Conservation (phyloP, 2,113 vertebrate species). For the Pseudopipra pipra region DNA sequence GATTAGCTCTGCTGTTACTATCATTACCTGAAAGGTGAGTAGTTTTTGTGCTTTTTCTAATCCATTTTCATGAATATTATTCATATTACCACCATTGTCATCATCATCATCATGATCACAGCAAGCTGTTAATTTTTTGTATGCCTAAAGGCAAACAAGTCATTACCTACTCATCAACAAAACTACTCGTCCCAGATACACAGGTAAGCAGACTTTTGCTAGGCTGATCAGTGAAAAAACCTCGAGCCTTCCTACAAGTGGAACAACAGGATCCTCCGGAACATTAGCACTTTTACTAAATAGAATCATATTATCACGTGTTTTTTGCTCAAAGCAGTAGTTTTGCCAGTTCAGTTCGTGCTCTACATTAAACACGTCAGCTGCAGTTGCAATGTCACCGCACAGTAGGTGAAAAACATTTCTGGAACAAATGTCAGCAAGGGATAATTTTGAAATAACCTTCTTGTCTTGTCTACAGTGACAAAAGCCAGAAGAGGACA, state of each 20-base stretch:
- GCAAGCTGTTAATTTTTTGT: conserved; percentile 15
- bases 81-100: neutral
- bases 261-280: neutral
- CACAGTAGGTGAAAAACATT: conserved; percentile 39
- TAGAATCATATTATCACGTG: neutral
- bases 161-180: conserved; percentile 19
- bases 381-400: conserved; percentile 27
- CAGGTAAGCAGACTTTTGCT: conserved; percentile 12
- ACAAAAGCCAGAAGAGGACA: neutral
- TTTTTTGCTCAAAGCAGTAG: neutral
- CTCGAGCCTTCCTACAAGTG: neutral
- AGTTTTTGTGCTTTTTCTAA: neutral
- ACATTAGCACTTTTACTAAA: neutral
- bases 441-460: conserved; percentile 53
- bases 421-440: conserved; percentile 59
- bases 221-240: neutral
- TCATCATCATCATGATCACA: neutral
- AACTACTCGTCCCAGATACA: neutral
- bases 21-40: neutral
- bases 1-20: neutral
- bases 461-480: conserved; percentile 3
- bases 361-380: neutral
- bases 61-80: neutral
- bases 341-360: neutral
- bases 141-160: conserved; percentile 28